Conservation (phyloP, 2,888 invertebrate genomes). For the Boloria euphrosyne region DNA sequence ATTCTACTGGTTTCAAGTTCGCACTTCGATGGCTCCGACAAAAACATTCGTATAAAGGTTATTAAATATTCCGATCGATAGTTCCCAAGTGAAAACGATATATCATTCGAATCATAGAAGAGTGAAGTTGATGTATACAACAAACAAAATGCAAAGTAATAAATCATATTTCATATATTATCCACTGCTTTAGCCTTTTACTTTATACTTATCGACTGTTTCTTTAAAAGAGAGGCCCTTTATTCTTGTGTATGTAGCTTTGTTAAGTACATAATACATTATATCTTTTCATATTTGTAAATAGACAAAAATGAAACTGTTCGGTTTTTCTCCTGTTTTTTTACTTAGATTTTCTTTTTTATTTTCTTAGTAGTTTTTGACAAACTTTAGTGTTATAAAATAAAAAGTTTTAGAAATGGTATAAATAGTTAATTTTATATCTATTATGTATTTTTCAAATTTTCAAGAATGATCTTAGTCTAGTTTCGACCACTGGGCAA, state of each 20-base stretch:
- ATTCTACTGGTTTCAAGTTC: neutral
- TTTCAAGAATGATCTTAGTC: too few relatives aligned
- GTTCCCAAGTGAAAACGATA: conserved; percentile 16
- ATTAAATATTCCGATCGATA: conserved; percentile 19
- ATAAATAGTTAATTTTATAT: too few relatives aligned
- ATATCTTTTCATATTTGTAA: too few relatives aligned
- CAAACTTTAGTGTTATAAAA: too few relatives aligned
- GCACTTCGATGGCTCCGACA: neutral
- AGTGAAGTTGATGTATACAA: conserved; percentile 7
- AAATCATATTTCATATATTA: conserved; percentile 4
- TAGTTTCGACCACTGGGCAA: too few relatives aligned
- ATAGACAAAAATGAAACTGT: too few relatives aligned
- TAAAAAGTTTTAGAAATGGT: too few relatives aligned
- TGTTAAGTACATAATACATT: neutral
- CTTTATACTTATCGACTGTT: neutral
- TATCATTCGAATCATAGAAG: conserved; percentile 14
- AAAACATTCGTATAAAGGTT: conserved; percentile 7
- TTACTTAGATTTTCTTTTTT: too few relatives aligned
- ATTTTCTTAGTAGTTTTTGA: too few relatives aligned
- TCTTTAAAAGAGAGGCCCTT: neutral
- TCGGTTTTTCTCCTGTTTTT: too few relatives aligned
- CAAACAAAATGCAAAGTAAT: conserved; percentile 1
- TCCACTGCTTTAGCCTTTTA: neutral
- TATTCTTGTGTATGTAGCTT: neutral
- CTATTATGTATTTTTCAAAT: too few relatives aligned